Evolutionary conservation across 2,888 invertebrate genomes (phyloP), one percentile per base, ranked within the genome.

Genomic region (Eilema depressum): DNA sequence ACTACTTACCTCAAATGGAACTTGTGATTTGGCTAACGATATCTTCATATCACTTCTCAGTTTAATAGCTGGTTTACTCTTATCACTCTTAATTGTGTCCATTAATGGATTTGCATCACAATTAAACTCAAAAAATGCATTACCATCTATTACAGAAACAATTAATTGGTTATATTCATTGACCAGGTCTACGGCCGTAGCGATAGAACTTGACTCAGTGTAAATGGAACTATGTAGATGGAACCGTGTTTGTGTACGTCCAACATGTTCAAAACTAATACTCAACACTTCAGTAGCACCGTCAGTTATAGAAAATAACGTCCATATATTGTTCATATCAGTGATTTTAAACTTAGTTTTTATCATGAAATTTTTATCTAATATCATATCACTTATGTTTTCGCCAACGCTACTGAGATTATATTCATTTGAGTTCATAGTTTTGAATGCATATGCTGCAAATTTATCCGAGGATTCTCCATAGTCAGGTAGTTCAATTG

Each of bases 251-350:
- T 7, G 80, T 74, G 0, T 37, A 1, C 11, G 23, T 2, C 68
- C 74, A 5, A 64, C 75, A 10, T 77, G 75, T 0, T 75, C 74
- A 3, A 92, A 77, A 66, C 87, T 87, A 3, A 93, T 20, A 10
- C 81, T 83, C 8, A 93, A 60, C 41, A 86, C 82, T 2, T 72
- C 68, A 0, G 66, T 66, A 0, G 75, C 68, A 5, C 77, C 65
- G 72, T 88, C 80, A 30, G 81, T 80, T 69, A 94, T 86, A 1
- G 89, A 86, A 76, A 94, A 93, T 8, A 93, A 63, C 66, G 88
- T 91, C 11, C 88, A 75, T 0, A 76, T 68, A 0, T 47, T n/a
- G 68, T 70, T 7, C 71, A 66, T 23, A 75, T 70, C 28, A 10
- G 84, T 77, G 2, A 89, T 71, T 74, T 87, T 89, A 47, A 92